These are phyloP conservation scores for Phyllopteryx taeniolatus DNA, from an alignment of 2,113 vertebrate species.

Conservation along the genomic window DNA sequence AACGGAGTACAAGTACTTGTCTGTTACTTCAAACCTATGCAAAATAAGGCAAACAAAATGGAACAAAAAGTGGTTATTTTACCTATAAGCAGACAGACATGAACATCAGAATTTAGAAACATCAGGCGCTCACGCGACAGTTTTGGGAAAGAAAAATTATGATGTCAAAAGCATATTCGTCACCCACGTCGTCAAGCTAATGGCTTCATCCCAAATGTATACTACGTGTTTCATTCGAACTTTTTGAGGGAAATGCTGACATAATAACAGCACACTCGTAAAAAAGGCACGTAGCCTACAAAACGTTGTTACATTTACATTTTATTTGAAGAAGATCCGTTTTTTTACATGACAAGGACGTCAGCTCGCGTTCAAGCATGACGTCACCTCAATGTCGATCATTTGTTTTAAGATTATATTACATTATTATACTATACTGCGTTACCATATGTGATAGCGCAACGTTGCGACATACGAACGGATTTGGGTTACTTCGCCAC, in stretches of 20 bases:
- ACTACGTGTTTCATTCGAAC: not conserved
- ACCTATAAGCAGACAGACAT: not conserved
- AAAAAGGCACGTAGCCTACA: not conserved
- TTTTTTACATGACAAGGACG: too few relatives aligned
- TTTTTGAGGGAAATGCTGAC: not conserved
- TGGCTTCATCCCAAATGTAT: not conserved
- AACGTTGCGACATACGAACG: too few relatives aligned
- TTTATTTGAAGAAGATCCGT: too few relatives aligned
- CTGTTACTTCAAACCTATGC: not conserved
- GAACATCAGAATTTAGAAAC: not conserved
- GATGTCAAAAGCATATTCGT: constrained; percentile 1
- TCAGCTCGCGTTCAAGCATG: not conserved
- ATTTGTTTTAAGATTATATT: too few relatives aligned
- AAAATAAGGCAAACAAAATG: not conserved
- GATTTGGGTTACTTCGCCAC: too few relatives aligned
- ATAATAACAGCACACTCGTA: not conserved
- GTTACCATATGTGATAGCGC: too few relatives aligned
- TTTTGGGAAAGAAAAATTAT: not conserved
- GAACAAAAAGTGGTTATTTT: not conserved
- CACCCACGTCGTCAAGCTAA: not conserved
- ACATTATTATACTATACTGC: too few relatives aligned
- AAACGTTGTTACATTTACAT: too few relatives aligned
- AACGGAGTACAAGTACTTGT: too few relatives aligned
- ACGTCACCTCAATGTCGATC: not conserved
- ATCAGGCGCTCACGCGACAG: not conserved